Conservation (phyloP, 2,113 vertebrate species). For the Microcebus griseorufus region DNA sequence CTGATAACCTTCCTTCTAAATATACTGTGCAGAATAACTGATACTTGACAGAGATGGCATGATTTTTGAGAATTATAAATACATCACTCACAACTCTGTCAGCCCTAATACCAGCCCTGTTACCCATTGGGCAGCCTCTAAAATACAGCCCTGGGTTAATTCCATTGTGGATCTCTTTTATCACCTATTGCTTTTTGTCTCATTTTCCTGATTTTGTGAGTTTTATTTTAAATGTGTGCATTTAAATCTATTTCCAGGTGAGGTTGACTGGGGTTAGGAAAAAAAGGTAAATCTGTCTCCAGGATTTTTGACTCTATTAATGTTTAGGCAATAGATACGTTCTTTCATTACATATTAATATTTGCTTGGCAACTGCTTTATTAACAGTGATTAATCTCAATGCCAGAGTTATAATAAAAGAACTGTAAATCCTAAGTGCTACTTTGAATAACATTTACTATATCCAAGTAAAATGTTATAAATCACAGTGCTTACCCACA, state of each 20-base stretch:
- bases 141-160: not conserved
- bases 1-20: not conserved
- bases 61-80: not conserved
- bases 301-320: not conserved
- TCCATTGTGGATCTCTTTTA: not conserved
- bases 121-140: not conserved
- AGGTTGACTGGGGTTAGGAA: no score
- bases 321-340: not conserved
- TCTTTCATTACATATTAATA: not conserved
- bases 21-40: not conserved
- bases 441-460: conserved; percentile 36
- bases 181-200: not conserved
- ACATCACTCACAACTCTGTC: not conserved
- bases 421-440: not conserved
- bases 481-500: not conserved
- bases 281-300: not conserved
- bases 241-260: not conserved
- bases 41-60: not conserved
- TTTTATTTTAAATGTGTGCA: conserved; percentile 27
- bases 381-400: conserved; percentile 40
- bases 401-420: not conserved
- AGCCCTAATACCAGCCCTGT: not conserved
- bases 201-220: conserved; percentile 31
- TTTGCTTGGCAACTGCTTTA: conserved; percentile 15
- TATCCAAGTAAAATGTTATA: conserved; percentile 32